Evolutionary conservation across 2,888 invertebrate genomes (phyloP).

Genomic region (Marronus borbonicus): DNA sequence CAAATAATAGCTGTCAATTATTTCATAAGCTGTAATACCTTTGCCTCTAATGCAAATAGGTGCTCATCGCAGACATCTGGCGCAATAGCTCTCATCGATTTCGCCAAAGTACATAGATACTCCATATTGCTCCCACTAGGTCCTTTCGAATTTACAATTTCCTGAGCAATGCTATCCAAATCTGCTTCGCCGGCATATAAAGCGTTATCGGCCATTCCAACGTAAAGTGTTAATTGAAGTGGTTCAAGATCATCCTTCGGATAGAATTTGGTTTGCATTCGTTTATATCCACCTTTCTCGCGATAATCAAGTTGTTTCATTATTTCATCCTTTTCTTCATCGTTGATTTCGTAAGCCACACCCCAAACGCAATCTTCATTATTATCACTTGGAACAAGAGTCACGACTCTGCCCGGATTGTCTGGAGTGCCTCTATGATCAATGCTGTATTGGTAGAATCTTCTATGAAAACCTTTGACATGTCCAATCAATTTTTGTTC

Average conservation of each 20-base stretch:
- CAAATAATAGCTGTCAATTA: not conserved
- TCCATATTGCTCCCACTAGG: conserved; percentile 94
- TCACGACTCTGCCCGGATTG: conserved; percentile 92
- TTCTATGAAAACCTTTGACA: conserved; percentile 86
- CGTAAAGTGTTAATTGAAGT: conserved; percentile 82
- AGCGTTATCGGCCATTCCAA: conserved; percentile 87
- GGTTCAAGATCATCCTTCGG: conserved; percentile 73
- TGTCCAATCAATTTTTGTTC: conserved; percentile 84
- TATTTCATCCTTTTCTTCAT: conserved; percentile 79
- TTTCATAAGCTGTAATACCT: conserved; percentile 70
- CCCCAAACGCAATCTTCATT: conserved; percentile 86
- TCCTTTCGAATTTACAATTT: conserved; percentile 82
- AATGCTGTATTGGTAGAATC: conserved; percentile 95
- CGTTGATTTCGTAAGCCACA: conserved; percentile 90
- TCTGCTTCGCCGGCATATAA: conserved; percentile 80
- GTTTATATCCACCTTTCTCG: conserved; percentile 94
- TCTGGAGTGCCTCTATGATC: conserved; percentile 93
- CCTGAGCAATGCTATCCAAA: conserved; percentile 83
- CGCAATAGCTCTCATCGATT: conserved; percentile 83
- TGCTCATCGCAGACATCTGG: conserved; percentile 85
- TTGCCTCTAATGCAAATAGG: conserved; percentile 80
- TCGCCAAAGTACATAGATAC: conserved; percentile 89
- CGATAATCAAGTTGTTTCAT: conserved; percentile 88
- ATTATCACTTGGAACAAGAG: conserved; percentile 79
- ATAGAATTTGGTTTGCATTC: conserved; percentile 81